phyloP scores from a whole-genome alignment of 2,113 vertebrate genomes.

The Pomatorhinus ruficollis region DNA sequence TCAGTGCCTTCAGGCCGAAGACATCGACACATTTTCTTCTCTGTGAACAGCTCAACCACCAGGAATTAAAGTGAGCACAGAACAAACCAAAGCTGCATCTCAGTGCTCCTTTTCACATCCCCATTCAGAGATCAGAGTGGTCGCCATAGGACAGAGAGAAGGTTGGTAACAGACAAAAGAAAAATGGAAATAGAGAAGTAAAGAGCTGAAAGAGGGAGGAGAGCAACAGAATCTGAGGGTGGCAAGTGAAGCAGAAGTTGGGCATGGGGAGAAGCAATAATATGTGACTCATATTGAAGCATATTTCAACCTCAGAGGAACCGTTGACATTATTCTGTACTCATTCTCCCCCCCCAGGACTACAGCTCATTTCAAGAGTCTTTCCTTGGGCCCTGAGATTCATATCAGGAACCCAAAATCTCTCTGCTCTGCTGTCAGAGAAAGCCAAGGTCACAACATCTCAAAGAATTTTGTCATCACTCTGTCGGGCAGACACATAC shows the following conservation, averaged over 20 bases:
- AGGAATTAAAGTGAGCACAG: not conserved
- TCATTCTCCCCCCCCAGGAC: not conserved
- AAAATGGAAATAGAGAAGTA: not conserved
- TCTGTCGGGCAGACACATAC: not conserved
- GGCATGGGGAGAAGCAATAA: not conserved
- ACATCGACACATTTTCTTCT: not conserved
- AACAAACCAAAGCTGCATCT: not conserved
- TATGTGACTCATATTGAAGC: not conserved
- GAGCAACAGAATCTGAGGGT: not conserved
- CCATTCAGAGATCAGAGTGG: not conserved
- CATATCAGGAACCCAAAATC: conserved; percentile 36
- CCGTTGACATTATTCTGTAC: not conserved
- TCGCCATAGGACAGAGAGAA: not conserved
- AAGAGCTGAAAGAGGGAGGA: not conserved
- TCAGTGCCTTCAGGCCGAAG: not conserved
- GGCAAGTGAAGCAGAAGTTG: not conserved
- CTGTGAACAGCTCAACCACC: not conserved
- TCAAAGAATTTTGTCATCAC: not conserved
- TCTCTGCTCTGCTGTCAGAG: not conserved
- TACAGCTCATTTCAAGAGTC: conserved; percentile 38
- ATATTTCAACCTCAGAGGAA: not conserved
- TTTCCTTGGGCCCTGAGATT: not conserved
- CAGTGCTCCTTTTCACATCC: not conserved
- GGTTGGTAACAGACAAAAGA: not conserved
- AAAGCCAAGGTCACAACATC: not conserved